Conservation (phyloP, 2,888 invertebrate genomes). For the Lamproptera curius region DNA sequence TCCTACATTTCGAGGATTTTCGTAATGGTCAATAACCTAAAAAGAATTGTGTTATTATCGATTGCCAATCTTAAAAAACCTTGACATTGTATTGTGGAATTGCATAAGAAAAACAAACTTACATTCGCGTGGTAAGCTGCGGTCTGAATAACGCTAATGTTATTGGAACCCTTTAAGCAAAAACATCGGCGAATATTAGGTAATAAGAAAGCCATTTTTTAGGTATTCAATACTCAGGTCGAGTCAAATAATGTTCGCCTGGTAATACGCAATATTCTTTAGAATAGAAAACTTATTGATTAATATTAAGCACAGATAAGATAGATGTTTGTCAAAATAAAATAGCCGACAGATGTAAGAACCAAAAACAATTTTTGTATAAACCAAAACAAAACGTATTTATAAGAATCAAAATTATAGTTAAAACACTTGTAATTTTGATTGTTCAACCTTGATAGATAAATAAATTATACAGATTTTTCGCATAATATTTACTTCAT, state of each 20-base stretch:
- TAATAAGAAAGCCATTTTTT: constrained; percentile 53
- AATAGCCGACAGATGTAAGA: too few relatives aligned
- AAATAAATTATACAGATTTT: too few relatives aligned
- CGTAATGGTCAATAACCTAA: constrained; percentile 98
- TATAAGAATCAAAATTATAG: too few relatives aligned
- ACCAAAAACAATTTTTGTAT: too few relatives aligned
- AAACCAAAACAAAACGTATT: too few relatives aligned
- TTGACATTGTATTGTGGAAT: constrained; percentile 40
- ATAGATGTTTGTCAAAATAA: too few relatives aligned
- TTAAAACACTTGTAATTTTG: too few relatives aligned
- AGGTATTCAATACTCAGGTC: not conserved
- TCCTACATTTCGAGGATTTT: constrained; percentile 99
- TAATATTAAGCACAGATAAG: too few relatives aligned
- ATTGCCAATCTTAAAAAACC: constrained; percentile 46
- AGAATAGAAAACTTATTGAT: too few relatives aligned
- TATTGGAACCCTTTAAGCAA: constrained; percentile 54
- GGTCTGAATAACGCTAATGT: constrained; percentile 61
- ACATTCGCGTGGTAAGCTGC: constrained; percentile 88
- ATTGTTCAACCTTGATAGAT: too few relatives aligned
- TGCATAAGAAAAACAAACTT: constrained; percentile 51
- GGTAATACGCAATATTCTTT: not conserved
- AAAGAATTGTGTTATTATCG: constrained; percentile 22
- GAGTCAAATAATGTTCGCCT: not conserved
- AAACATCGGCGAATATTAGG: constrained; percentile 56
- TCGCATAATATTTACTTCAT: too few relatives aligned